Conservation (phyloP, 2,797 vertebrate genomes). For the Falco rusticolus region DNA sequence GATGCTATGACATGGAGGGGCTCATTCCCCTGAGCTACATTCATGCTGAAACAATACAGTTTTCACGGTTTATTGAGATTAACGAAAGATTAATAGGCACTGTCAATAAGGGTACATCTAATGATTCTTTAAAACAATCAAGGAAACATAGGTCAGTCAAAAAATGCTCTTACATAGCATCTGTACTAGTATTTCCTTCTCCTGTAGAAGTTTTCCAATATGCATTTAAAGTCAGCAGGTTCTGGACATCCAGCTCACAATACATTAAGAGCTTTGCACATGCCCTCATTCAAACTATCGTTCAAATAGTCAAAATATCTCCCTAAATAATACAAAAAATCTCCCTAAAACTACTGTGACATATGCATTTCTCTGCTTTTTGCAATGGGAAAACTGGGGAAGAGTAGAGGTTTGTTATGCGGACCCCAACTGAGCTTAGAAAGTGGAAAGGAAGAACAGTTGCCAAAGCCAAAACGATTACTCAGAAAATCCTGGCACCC, state of each 20-base stretch:
- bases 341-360: background rate
- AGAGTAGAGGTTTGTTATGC: background rate
- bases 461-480: background rate
- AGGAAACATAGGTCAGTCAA: background rate
- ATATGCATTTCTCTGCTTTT: background rate
- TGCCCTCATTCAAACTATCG: background rate
- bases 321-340: background rate
- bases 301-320: background rate
- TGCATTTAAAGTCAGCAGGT: background rate
- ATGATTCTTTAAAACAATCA: background rate
- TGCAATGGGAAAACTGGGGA: background rate
- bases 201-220: background rate
- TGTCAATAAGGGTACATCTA: background rate
- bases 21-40: background rate
- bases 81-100: background rate
- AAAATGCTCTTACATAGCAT: background rate
- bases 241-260: background rate
- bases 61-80: background rate
- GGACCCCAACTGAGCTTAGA: background rate
- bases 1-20: background rate
- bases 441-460: background rate
- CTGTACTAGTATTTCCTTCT: background rate
- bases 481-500: background rate
- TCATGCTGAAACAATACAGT: background rate
- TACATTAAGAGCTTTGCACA: background rate